phyloP scores from a whole-genome alignment of 2,888 invertebrate genomes.

The Meiosimyza platycephala region DNA sequence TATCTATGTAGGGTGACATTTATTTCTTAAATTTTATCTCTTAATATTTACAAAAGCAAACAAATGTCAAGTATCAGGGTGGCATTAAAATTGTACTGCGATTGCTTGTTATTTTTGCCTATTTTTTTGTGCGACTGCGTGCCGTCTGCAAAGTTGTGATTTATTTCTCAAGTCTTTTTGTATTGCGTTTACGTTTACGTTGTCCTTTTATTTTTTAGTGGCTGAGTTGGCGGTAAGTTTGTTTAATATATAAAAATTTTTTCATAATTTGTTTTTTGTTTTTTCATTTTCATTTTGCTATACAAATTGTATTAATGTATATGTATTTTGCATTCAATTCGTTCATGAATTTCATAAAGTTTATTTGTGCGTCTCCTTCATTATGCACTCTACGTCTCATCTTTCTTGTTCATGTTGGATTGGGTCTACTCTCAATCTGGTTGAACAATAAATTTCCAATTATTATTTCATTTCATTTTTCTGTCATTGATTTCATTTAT shows the following conservation, averaged over 20 bases:
- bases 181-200: background rate
- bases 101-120: background rate
- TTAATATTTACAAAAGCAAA: too few species aligned
- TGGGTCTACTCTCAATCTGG: constrained; percentile 31
- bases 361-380: background rate
- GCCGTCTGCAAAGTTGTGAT: constrained; percentile 31
- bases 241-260: too few species aligned
- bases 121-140: constrained; percentile 1
- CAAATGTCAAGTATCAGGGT: too few species aligned
- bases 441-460: constrained; percentile 47
- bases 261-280: too few species aligned
- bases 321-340: constrained; percentile 24
- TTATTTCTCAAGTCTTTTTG: constrained; percentile 29
- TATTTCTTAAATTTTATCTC: too few species aligned
- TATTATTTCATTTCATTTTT: constrained; percentile 45
- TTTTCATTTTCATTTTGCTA: too few species aligned
- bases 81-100: too few species aligned
- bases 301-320: background rate
- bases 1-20: too few species aligned
- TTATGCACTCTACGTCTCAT: background rate
- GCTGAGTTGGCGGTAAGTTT: too few species aligned
- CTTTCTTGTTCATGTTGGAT: background rate
- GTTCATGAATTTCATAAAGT: constrained; percentile 6
- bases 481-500: constrained; percentile 31
- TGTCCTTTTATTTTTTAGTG: background rate